Evolutionary conservation across 2,888 invertebrate genomes (phyloP).

Genomic region (Chorisops tibialis): DNA sequence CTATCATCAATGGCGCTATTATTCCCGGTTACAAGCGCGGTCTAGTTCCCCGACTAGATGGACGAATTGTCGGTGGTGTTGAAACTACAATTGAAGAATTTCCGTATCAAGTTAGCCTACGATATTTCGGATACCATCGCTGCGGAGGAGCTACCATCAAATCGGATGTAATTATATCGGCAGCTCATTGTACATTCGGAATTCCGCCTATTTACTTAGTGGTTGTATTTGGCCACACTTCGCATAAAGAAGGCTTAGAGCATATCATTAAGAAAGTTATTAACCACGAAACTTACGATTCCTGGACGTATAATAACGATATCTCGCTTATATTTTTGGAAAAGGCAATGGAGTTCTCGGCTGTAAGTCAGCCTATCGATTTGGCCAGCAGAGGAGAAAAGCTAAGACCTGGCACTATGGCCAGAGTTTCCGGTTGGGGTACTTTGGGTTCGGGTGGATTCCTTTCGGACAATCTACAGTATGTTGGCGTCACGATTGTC

Average conservation of each 20-base stretch:
- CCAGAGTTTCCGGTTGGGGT: conserved; percentile 33
- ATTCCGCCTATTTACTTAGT: conserved; percentile 36
- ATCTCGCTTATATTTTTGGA: conserved; percentile 56
- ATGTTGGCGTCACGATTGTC: conserved; percentile 52
- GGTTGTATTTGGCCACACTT: conserved; percentile 57
- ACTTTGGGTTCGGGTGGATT: conserved; percentile 37
- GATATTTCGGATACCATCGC: conserved; percentile 46
- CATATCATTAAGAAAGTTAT: background rate
- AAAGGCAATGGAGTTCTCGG: conserved; percentile 48
- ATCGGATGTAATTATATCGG: background rate
- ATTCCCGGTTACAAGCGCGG: background rate
- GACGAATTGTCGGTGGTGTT: conserved; percentile 30
- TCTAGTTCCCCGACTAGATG: conserved; percentile 25
- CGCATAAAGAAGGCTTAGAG: conserved; percentile 41
- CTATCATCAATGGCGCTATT: background rate
- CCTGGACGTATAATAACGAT: conserved; percentile 55
- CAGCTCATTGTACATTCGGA: conserved; percentile 9
- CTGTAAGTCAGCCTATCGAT: conserved; percentile 48
- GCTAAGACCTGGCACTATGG: conserved; percentile 4
- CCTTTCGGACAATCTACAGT: conserved; percentile 45
- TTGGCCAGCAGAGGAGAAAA: conserved; percentile 44
- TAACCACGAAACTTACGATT: conserved; percentile 53
- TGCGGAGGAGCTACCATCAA: conserved; percentile 55
- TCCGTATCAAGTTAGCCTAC: conserved; percentile 24
- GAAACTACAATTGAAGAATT: conserved; percentile 22